Conservation (phyloP, 1,140 invertebrate genomes). For the Pogonomyrmex barbatus region DNA sequence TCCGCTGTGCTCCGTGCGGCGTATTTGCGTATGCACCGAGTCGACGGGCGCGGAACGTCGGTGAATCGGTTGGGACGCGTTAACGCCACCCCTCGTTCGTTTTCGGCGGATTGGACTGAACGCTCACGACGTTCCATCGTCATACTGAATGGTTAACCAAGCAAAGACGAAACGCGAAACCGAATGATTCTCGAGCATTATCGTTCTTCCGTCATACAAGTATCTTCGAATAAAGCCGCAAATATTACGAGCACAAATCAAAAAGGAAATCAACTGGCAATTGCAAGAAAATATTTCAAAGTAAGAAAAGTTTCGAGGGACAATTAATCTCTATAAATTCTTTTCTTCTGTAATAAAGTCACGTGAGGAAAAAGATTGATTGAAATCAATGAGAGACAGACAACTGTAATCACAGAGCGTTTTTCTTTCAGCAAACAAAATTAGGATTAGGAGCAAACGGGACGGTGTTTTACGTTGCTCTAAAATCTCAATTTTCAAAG, state of each 20-base stretch:
- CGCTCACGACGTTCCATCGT: conserved; percentile 76
- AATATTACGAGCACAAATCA: background rate
- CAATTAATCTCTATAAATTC: background rate
- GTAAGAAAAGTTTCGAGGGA: background rate
- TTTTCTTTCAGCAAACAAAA: conserved; percentile 30
- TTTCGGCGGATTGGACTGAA: conserved; percentile 83
- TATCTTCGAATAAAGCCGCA: background rate
- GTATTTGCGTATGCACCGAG: conserved; percentile 81
- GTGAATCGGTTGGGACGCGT: conserved; percentile 65
- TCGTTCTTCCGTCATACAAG: background rate
- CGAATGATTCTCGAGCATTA: background rate
- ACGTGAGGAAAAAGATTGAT: background rate
- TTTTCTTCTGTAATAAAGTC: background rate
- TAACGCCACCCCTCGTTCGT: conserved; percentile 79
- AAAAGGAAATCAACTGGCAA: background rate
- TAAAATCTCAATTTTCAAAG: conserved; percentile 26
- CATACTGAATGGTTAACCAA: conserved; percentile 51
- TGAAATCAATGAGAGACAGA: background rate
- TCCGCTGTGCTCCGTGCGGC: conserved; percentile 44
- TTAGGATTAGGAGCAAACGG: background rate
- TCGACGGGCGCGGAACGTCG: conserved; percentile 68
- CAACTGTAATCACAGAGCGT: background rate
- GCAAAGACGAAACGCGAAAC: conserved; percentile 45
- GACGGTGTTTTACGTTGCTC: background rate
- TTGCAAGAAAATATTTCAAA: too few relatives aligned